These are phyloP conservation scores for Rhogogaster chlorosoma DNA, from an alignment of 2,888 invertebrate genomes.

Conservation along the genomic window DNA sequence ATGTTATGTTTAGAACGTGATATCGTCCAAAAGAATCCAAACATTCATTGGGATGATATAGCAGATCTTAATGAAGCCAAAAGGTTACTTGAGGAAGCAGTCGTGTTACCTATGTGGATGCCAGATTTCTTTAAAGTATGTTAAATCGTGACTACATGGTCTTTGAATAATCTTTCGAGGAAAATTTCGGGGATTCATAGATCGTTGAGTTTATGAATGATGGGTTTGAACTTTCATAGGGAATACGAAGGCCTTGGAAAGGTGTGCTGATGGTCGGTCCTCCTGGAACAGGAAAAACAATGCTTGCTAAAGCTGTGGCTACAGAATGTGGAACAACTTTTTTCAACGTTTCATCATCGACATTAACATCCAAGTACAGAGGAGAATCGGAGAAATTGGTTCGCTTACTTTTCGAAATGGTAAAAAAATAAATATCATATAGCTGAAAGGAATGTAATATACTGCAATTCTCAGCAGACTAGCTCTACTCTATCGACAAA, in stretches of 20 bases:
- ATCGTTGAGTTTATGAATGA: conserved; percentile 4
- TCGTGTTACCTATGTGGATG: conserved; percentile 98
- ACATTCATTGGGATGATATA: conserved; percentile 97
- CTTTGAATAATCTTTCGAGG: background rate
- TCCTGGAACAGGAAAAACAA: conserved; percentile 96
- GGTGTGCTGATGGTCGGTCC: conserved; percentile 97
- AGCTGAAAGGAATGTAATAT: background rate
- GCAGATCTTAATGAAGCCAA: conserved; percentile 95
- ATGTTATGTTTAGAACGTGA: conserved; percentile 85
- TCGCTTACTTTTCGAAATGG: conserved; percentile 97
- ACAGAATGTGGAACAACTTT: conserved; percentile 99
- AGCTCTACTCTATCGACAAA: conserved; percentile 33
- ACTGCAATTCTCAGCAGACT: conserved; percentile 4
- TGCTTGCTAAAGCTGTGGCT: conserved; percentile 98
- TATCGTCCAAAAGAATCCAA: conserved; percentile 98
- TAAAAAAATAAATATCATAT: conserved; percentile 71
- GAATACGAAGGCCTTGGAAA: conserved; percentile 97
- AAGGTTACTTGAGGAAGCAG: conserved; percentile 95
- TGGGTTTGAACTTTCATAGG: conserved; percentile 78
- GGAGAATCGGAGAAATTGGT: conserved; percentile 99
- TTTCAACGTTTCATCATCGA: conserved; percentile 98
- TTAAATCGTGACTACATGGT: conserved; percentile 24
- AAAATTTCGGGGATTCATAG: background rate
- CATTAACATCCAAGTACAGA: conserved; percentile 98
- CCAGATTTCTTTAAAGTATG: conserved; percentile 97